Evolutionary conservation across 1,140 invertebrate species (phyloP), one percentile per base, ranked within the genome.

Genomic region (Lysiphlebus fabarum): DNA sequence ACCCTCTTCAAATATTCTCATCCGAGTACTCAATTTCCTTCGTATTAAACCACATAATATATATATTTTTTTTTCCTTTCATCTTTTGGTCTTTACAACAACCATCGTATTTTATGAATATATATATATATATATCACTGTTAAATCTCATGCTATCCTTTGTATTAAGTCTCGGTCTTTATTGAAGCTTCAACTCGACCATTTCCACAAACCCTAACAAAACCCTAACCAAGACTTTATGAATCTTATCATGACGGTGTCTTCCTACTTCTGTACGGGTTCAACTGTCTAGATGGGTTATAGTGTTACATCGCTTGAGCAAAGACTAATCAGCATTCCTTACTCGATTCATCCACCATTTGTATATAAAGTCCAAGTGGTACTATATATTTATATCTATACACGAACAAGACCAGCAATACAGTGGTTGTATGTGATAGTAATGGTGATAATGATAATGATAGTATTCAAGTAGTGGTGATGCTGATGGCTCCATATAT

Each of bases 11-110:
- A 77, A 79, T 79, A 79, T 79, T 78, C 17, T 26, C 17, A 71
- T 75, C 77, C 73, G 71, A 78, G 75, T 74, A 79, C 75, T 79
- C 76, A 78, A 79, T 79, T 79, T 79, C 77, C 77, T 78, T 76
- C 76, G 75, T 79, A 78, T 79, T 79, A 79, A 78, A 74, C 75
- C 72, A 70, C 73, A 69, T 72, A 70, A 71, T 73, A 71, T 72
- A 33, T 33, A 56, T 44, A 65, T 67, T 65, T 60, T 33, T 64
- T 59, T 57, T 61, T 65, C 59, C 51, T 55, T 51, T 57, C 53
- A 48, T 55, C 58, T 45, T 49, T 58, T 17, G 53, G 53, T 45
- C 34, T 47, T 56, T 59, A 38, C 43, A 53, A 36, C 36, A 41
- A 14, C 14, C 49, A 26, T 49, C 38, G 34, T 37, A 49, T 38